Evolutionary conservation across 2,797 vertebrate genomes (phyloP).

Genomic region (Crax fasciolata): DNA sequence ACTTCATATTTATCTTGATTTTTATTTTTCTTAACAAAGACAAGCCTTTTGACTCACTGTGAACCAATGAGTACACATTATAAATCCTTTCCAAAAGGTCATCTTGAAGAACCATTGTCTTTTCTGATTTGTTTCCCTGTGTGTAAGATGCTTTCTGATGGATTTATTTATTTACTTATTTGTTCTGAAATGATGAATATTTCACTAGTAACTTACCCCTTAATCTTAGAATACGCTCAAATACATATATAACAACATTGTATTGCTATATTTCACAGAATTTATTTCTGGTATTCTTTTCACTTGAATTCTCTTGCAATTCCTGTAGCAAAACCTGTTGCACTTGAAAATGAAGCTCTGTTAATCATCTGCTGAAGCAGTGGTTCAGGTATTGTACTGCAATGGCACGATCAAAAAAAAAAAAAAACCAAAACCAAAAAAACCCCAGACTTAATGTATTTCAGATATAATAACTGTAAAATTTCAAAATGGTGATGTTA

Average conservation of each 20-base stretch:
- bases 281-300: background rate
- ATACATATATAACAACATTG: background rate
- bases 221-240: background rate
- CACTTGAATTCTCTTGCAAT: conserved; percentile 1
- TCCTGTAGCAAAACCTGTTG: conserved; percentile 4
- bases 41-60: background rate
- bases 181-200: background rate
- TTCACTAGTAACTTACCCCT: background rate
- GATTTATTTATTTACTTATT: background rate
- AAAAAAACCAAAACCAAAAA: background rate
- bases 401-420: background rate
- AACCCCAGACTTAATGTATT: background rate
- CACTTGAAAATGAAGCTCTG: conserved; percentile 42
- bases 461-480: background rate
- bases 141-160: background rate
- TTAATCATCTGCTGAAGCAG: background rate
- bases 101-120: background rate
- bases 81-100: background rate
- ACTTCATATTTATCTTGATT: background rate
- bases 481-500: background rate
- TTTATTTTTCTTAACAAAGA: background rate
- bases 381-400: background rate
- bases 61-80: background rate
- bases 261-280: background rate
- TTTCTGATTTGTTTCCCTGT: background rate